phyloP scores from a whole-genome alignment of 2,888 invertebrate genomes.

The Cantharis flavilabris region DNA sequence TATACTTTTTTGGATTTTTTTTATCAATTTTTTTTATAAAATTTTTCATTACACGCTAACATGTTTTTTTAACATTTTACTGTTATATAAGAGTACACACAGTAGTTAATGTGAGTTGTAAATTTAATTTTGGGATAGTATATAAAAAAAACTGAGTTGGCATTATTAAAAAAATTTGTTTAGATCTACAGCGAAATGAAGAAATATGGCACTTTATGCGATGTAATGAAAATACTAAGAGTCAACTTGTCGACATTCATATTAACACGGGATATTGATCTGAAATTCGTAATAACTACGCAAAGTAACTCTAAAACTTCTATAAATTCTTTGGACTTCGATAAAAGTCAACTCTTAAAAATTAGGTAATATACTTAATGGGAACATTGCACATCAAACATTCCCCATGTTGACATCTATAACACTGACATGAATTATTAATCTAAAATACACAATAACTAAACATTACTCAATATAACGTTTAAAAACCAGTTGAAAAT shows the following conservation, averaged over 20 bases:
- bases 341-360: not conserved
- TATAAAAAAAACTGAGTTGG: not conserved
- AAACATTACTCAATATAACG: not conserved
- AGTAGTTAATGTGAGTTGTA: no score
- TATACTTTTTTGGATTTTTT: no score
- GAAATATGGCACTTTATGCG: not conserved
- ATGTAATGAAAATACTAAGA: not conserved
- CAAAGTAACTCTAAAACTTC: not conserved
- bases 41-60: no score
- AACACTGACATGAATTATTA: not conserved
- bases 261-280: not conserved
- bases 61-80: no score
- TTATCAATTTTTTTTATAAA: no score
- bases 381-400: not conserved
- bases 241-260: not conserved
- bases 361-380: not conserved
- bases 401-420: not conserved
- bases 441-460: not conserved
- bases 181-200: not conserved
- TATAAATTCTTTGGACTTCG: not conserved
- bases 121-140: no score
- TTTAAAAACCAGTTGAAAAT: no score
- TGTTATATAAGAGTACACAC: no score
- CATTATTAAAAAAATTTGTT: not conserved
- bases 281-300: not conserved